Base-by-base conservation (phyloP, 2,888 invertebrate genomes). In the Machimus atricapillus region DNA sequence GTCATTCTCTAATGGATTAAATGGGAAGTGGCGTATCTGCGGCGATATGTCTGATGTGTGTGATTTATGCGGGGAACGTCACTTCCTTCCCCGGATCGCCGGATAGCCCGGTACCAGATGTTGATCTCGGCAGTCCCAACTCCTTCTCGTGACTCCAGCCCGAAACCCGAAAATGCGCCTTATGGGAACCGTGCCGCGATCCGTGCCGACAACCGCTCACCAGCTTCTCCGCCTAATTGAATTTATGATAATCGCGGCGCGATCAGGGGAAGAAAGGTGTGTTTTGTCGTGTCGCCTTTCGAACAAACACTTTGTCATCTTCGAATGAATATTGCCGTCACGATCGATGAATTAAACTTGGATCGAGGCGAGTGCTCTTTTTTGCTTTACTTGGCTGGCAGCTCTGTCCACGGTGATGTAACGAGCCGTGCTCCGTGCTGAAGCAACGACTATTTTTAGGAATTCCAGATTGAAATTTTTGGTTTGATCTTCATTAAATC, bases 321-420 rank as follows among this genome's bases (percentile, higher is more conserved):
- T 37, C 52, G 58, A 82, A 82, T 82, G 82, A 82, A 52, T 82
- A 82, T 82, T 82, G 58, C 37, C 52, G 82, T 82, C 82, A 82
- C 82, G 82, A 82, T 66, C 82, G 19, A 14, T 79, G 79, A 79
- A 78, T 79, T 79, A 52, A 31, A 79, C 79, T 79, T 52, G 19
- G 79, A 37, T 78, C 43, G 40, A 14, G 23, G 23, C 40, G 16
- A 43, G 31, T 46, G 52, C 52, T 79, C 4, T 27, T 79, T 76
- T 76, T 76, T 14, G n/a, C 34, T 76, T 76, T 16, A 14, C 5
- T 79, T 78, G 40, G 23, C 31, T 27, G 12, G 9, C 19, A 27
- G 27, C 27, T 79, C 52, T 16, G 40, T 16, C 23, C 78, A 43
- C n/a, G 37, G 52, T 79, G 79, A 79, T 23, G 79, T 78, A 79